Evolutionary conservation across 1,140 invertebrate genomes (phyloP).

Genomic region (Zelostemma sp.): DNA sequence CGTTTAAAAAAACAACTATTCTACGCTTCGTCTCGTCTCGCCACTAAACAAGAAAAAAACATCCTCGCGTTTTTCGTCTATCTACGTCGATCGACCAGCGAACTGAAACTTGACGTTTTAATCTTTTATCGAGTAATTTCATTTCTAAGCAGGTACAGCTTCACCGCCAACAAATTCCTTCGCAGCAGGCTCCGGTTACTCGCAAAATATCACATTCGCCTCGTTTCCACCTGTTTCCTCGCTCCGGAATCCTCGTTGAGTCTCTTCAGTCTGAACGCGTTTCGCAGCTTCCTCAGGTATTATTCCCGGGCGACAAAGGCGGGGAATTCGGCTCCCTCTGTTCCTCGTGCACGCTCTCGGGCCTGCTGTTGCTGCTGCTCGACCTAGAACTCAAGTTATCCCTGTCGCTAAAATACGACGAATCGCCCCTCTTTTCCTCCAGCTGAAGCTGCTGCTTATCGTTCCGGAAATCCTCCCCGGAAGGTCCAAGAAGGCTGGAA

Average conservation of each 20-base stretch:
- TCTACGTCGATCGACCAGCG: slow-evolving; percentile 37
- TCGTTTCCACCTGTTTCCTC: slow-evolving; percentile 17
- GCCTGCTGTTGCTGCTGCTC: slow-evolving; percentile 69
- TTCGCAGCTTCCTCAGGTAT: too few species aligned
- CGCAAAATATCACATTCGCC: slow-evolving; percentile 37
- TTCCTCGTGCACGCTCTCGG: slow-evolving; percentile 65
- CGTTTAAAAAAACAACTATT: too few species aligned
- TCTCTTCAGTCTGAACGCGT: not conserved
- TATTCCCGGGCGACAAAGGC: slow-evolving; percentile 63
- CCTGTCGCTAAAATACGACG: slow-evolving; percentile 72
- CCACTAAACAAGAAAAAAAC: slow-evolving; percentile 21
- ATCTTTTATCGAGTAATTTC: slow-evolving; percentile 20
- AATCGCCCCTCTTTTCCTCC: slow-evolving; percentile 70
- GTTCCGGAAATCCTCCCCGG: slow-evolving; percentile 59
- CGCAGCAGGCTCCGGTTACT: slow-evolving; percentile 7
- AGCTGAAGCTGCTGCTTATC: slow-evolving; percentile 64
- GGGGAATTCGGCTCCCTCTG: slow-evolving; percentile 61
- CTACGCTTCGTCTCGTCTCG: slow-evolving; percentile 28
- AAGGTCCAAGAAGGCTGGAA: slow-evolving; percentile 55
- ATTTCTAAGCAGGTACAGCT: slow-evolving; percentile 46
- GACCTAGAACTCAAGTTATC: slow-evolving; percentile 73
- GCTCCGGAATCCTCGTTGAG: not conserved
- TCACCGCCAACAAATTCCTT: slow-evolving; percentile 16
- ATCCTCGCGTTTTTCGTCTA: slow-evolving; percentile 1
- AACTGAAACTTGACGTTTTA: slow-evolving; percentile 40